Evolutionary conservation across 2,888 invertebrate species (phyloP), one percentile per base, ranked within the genome.

Genomic region (Baccha elongata): DNA sequence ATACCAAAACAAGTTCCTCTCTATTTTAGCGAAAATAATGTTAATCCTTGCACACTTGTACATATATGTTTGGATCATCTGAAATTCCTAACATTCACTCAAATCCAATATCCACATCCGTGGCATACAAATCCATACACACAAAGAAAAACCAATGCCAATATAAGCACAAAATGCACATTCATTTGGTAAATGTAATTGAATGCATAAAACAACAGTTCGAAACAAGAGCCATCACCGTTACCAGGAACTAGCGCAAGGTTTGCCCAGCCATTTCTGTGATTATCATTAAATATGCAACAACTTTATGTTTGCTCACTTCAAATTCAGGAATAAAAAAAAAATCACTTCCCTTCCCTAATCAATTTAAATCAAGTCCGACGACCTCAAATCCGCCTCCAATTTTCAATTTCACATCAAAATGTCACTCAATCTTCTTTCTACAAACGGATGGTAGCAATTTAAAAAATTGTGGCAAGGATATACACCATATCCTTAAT

Each of bases 401-500:
- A 55, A 71, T 65, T 81, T 50, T 75, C 75, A 76, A 52, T 71
- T 76, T 65, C 35, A 52, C 58, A 58, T 75, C 53, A 50, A 64
- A 80, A 52, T 53, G 58, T 67, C 81, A 81, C 58, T 81, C 60
- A 71, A 60, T 71, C 17, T 21, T 50, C 58, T 67, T 52, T 42
- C 42, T 17, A 44, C 58, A 21, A n/a, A 58, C 44, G 26, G 15
- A 32, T 8, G 42, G 7, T 21, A 48, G 7, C 44, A 65, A 15
- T 19, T 21, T 40, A 15, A 64, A 23, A 21, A 55, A 37, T 52
- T 68, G 40, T 29, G 60, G 17, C 10, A 19, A 37, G 46, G 44
- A 29, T 29, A 68, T 19, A 46, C 52, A 40, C 55, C 75, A 76
- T 81, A 60, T 76, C 71, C 76, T 60, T 81, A 81, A 81, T 81